phyloP scores from a whole-genome alignment of 2,888 invertebrate genomes.

The Linyphia triangularis region DNA sequence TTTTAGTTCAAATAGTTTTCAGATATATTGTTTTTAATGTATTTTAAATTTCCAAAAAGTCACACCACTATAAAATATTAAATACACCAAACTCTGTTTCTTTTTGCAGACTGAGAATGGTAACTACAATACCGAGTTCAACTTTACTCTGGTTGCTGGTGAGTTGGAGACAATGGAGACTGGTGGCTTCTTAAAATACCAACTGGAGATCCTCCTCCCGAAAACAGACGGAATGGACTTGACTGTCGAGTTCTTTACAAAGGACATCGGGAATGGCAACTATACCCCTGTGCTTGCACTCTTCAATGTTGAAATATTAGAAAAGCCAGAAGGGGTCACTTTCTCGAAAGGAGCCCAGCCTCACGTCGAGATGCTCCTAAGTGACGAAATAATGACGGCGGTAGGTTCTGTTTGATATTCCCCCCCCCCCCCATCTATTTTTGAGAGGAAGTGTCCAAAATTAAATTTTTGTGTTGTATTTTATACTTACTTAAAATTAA shows the following conservation, averaged over 20 bases:
- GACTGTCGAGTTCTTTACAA: constrained; percentile 75
- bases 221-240: constrained; percentile 74
- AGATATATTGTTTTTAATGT: too few relatives aligned
- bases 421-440: too few relatives aligned
- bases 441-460: too few relatives aligned
- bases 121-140: constrained; percentile 65
- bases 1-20: too few relatives aligned
- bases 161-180: constrained; percentile 66
- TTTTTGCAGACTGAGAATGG: constrained; percentile 52
- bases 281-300: constrained; percentile 73
- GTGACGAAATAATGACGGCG: constrained; percentile 65
- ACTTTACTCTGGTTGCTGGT: constrained; percentile 51
- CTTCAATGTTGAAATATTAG: constrained; percentile 69
- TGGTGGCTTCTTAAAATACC: constrained; percentile 68
- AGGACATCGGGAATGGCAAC: constrained; percentile 69
- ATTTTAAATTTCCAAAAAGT: too few relatives aligned
- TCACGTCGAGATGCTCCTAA: constrained; percentile 61
- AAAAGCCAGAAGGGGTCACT: constrained; percentile 48
- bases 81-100: too few relatives aligned
- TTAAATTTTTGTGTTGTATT: too few relatives aligned
- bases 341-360: constrained; percentile 55
- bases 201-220: constrained; percentile 72
- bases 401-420: constrained; percentile 18
- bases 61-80: too few relatives aligned
- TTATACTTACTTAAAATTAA: too few relatives aligned